Percentiles rank a stretch among this genome's conserved stretches.
These are phyloP conservation scores for Orthonychiurus folsomi DNA, from an alignment of 2,888 invertebrate genomes.

Conservation along the genomic window DNA sequence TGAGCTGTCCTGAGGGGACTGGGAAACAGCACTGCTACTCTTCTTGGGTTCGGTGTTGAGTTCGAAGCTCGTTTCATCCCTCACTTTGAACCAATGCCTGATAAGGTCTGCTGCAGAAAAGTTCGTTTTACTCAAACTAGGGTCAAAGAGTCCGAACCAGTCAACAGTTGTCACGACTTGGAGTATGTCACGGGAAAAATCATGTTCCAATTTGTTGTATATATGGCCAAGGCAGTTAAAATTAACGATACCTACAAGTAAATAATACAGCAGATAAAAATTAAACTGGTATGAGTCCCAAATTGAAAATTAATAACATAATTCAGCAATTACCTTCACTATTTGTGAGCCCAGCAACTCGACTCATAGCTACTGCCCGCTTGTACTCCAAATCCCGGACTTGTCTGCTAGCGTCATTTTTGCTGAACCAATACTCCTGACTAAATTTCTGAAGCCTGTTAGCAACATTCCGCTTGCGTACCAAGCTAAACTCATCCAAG, in stretches of 20 bases:
- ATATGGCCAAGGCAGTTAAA: not conserved
- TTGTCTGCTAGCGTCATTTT: constrained; percentile 9
- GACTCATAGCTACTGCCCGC: constrained; percentile 18
- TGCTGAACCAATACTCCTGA: constrained; percentile 7
- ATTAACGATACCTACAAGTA: not conserved
- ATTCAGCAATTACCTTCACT: constrained; percentile 18
- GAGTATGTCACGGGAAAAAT: no score
- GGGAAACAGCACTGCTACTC: constrained; percentile 1
- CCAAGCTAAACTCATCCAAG: constrained; percentile 43
- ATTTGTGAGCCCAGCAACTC: constrained; percentile 21
- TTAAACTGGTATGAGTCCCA: no score
- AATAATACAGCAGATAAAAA: no score
- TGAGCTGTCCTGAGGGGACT: constrained; percentile 9
- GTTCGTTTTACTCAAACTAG: constrained; percentile 12
- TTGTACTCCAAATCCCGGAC: constrained; percentile 20
- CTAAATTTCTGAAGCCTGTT: constrained; percentile 14
- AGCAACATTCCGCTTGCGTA: constrained; percentile 11
- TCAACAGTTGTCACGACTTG: no score
- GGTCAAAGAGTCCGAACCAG: not conserved
- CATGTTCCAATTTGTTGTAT: no score
- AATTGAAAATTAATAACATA: no score
- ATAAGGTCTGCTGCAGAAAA: constrained; percentile 12
- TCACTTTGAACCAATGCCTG: constrained; percentile 18
- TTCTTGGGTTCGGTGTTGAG: not conserved
- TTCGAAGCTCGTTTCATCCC: constrained; percentile 1